These are phyloP conservation scores for Lytechinus variegatus DNA, from an alignment of 35 echinoderm and acorn worm species.

Conservation along the genomic window DNA sequence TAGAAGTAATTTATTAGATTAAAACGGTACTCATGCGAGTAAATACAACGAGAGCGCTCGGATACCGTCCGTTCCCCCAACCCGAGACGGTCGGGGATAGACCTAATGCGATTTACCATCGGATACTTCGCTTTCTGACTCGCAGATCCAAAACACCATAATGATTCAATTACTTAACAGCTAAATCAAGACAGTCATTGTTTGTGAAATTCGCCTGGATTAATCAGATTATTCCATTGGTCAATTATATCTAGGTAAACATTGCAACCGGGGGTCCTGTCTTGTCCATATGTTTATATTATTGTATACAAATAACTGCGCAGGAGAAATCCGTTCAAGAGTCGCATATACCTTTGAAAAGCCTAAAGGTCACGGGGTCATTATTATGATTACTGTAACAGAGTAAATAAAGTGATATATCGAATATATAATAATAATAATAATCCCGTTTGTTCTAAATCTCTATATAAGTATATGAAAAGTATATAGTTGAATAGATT, in stretches of 20 bases:
- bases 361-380: too few species aligned
- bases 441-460: too few species aligned
- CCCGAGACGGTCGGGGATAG: not conserved
- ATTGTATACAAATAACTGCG: not conserved
- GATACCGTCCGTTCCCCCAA: not conserved
- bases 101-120: constrained; percentile 23
- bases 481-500: too few species aligned
- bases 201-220: not conserved
- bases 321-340: not conserved
- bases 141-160: not conserved
- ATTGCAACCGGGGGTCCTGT: not conserved
- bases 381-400: too few species aligned
- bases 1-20: constrained; percentile 6
- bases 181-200: constrained; percentile 9
- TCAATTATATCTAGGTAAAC: not conserved
- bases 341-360: not conserved
- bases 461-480: too few species aligned
- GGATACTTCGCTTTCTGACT: not conserved
- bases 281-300: constrained; percentile 13
- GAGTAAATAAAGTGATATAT: too few species aligned
- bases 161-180: constrained; percentile 14
- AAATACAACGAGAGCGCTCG: not conserved
- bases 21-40: not conserved
- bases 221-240: constrained; percentile 9
- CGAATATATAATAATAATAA: too few species aligned